Evolutionary conservation across 2,113 vertebrate genomes (phyloP), one percentile per base, ranked within the genome.

Genomic region (Agapornis roseicollis): DNA sequence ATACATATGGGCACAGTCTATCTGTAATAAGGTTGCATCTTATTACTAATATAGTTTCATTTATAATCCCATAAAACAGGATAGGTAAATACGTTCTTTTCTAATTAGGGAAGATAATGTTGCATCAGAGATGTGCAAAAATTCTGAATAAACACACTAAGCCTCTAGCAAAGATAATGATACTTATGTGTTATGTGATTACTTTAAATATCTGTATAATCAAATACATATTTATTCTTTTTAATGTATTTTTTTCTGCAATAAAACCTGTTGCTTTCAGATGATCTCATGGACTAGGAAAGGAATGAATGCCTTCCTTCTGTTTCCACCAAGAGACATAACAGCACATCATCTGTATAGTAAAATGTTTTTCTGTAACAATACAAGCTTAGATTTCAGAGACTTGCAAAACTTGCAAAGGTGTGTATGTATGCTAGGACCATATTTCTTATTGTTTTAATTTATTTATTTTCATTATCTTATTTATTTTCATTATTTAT

Each of bases 151-250:
- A 96, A 94, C 29, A 93, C 11, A 66, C 23, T 49, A 55, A 94
- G 66, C 42, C 50, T 76, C 66, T 77, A 94, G 71, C 81, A 87
- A 95, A 96, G 50, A 78, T 73, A 82, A 85, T 80, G 78, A 72
- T 70, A 84, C 72, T 83, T 83, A 47, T 7, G 16, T 42, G 23
- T 74, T 87, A 44, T 44, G 29, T 70, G 89, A 94, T 93, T 94
- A 89, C 72, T 89, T 90, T 69, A 93, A 92, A 82, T 84, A 94
- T 65, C 72, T 85, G n/a, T 65, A 72, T 63, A 84, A 95, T 79
- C 63, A 95, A 94, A 68, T 52, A 49, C 15, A 49, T 29, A 42
- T 7, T 88, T 10, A 58, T 63, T 90, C 33, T 83, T 94, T 80
- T 89, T 74, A 85, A 85, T 58, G 7, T 23, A 89, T 55, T 88